Base-by-base conservation (phyloP, 2,797 vertebrate genomes). In the Aldrovandia affinis region DNA sequence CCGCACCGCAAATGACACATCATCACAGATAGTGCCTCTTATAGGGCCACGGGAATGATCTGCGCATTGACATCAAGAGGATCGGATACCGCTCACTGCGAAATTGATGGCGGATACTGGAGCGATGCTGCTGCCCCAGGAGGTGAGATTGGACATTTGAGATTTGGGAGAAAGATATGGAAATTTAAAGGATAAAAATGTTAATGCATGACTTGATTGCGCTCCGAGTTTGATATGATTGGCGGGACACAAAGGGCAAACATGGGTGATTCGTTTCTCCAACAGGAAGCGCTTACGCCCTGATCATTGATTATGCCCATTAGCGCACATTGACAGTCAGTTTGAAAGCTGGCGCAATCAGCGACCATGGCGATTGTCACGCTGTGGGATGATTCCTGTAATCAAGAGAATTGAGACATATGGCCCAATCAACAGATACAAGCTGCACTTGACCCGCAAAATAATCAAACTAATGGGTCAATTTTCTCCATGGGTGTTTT, bases 401-500 rank as follows among this genome's bases (percentile, higher is more conserved):
- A 82, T 78, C 77, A 39, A 25, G 20, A 65, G 44, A 81, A 61
- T 61, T 47, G 25, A 82, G 44, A 50, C 15, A 25, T n/a, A 63
- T 47, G 57, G 36, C 47, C 78, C 55, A 78, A 65, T 81, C 57
- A 78, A 52, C 14, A 55, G 81, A 54, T 61, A 85, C 54, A 61
- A 65, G 57, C 84, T 79, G 68, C 70, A 82, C 47, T 39, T 79
- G 55, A 78, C 73, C 80, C 25, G 55, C 39, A 68, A 85, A 30
- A 79, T 77, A 79, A 36, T 52, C 10, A 85, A 39, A 55, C 50
- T 36, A 70, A n/a, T 28, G 25, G n/a, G n/a, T 33, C 8, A 12
- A 8, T 57, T 70, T 25, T 15, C 63, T 54, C 47, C 36, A 70
- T 28, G 55, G 18, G 61, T 80, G 47, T 47, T 42, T 80, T 55